Evolutionary conservation across 2,888 invertebrate species (phyloP), one percentile per base, ranked within the genome.

Genomic region (Drosophila dives): DNA sequence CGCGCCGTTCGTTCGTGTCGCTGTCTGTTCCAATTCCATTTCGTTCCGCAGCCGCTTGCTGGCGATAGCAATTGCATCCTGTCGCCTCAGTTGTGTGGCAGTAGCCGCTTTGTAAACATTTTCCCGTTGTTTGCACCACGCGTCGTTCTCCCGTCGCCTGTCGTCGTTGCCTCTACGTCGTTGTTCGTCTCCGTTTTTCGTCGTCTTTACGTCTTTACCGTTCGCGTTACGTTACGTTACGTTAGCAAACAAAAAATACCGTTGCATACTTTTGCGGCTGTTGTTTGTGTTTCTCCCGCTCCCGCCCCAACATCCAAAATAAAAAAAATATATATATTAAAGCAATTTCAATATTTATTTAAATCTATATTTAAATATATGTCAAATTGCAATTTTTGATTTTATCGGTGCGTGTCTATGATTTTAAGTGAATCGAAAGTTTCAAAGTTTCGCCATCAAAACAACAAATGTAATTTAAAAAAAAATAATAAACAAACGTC

Each of bases 21-120:
- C 51, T 65, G 64, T 53, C 72, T 79, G 85, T 84, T 89, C 48
- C 89, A n/a, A 56, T 84, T 71, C 76, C 85, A 81, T 64, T 65
- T 71, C 77, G 75, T 86, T 75, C 72, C 86, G 54, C 76, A 68
- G 73, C 63, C 64, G 81, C 75, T 63, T 75, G 60, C 71, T 60
- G 32, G 53, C 29, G 70, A 58, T 69, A 72, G 69, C 72, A 64
- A 77, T 49, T 83, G 88, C 84, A 84, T 88, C 84, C 88, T 84
- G 88, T 77, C 77, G 83, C 73, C 62, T 86, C 89, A 86, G 86
- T 86, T 86, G 89, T 84, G 86, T 86, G 89, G 86, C 86, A 89
- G 80, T 80, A 89, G 86, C 86, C 86, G 89, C 86, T 86, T 86
- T 89, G 89, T 89, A 86, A 86, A 86, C 86, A 89, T 81, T 86